Evolutionary conservation across 2,797 vertebrate genomes (phyloP).

Genomic region (Strix occidentalis): DNA sequence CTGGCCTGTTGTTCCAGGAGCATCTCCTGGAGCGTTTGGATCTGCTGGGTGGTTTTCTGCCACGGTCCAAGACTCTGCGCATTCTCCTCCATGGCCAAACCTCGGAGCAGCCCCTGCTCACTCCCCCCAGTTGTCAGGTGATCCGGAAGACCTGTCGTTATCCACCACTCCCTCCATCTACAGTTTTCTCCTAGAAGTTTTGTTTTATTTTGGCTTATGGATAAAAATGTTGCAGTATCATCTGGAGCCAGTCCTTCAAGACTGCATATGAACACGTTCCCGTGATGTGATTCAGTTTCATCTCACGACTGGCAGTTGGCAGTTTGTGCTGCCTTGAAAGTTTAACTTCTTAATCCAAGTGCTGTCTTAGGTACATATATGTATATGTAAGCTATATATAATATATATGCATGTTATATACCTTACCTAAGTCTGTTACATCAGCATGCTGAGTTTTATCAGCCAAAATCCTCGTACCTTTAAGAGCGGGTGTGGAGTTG

Average conservation of each 20-base stretch:
- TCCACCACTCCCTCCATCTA: neutral
- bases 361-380: neutral
- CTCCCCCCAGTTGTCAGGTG: neutral
- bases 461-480: neutral
- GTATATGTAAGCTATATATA: neutral
- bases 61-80: rapidly evolving
- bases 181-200: neutral
- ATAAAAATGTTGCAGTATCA: neutral
- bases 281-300: neutral
- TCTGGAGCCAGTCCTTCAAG: neutral
- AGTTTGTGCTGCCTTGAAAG: neutral
- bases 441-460: neutral
- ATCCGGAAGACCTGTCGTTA: neutral
- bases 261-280: neutral
- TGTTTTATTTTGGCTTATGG: neutral
- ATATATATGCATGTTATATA: neutral
- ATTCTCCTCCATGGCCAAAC: neutral
- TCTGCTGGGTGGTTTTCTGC: neutral
- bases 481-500: neutral
- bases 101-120: neutral
- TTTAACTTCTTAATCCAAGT: neutral
- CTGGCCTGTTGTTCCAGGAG: neutral
- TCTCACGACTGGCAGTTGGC: neutral
- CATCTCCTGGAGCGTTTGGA: rapidly evolving
- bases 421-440: neutral